phyloP scores from a whole-genome alignment of 2,797 vertebrate species.

The Brachyalestes nurse region DNA sequence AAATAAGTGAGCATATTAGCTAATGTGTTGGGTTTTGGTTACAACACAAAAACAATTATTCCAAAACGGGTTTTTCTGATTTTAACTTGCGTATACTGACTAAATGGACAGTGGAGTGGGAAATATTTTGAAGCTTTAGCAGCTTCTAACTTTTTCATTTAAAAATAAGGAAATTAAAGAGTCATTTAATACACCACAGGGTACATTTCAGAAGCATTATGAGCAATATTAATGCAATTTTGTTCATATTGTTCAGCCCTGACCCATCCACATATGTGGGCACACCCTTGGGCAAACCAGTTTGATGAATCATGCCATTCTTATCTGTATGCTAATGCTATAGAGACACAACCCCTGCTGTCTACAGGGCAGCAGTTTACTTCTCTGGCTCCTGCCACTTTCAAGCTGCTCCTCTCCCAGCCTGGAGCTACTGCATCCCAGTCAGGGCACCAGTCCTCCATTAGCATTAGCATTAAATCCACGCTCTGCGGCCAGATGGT shows the following conservation, averaged over 20 bases:
- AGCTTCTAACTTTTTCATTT: too few relatives aligned
- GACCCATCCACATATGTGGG: background rate
- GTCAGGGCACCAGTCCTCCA: background rate
- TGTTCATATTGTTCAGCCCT: too few relatives aligned
- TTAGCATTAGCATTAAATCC: slow-evolving; percentile 40
- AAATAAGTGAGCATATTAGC: too few relatives aligned
- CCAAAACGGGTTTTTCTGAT: too few relatives aligned
- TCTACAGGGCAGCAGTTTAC: slow-evolving; percentile 26
- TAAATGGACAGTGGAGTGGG: too few relatives aligned
- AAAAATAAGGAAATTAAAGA: too few relatives aligned
- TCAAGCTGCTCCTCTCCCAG: background rate
- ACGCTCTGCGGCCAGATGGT: slow-evolving; percentile 46
- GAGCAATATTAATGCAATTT: too few relatives aligned
- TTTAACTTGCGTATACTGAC: too few relatives aligned
- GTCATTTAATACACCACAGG: background rate
- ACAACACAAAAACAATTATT: too few relatives aligned
- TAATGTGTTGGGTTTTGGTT: too few relatives aligned
- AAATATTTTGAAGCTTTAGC: too few relatives aligned
- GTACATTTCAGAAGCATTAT: too few relatives aligned
- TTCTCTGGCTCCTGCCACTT: background rate
- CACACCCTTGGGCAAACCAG: slow-evolving; percentile 9
- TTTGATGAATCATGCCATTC: slow-evolving; percentile 74
- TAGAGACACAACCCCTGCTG: slow-evolving; percentile 59
- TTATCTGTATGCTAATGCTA: slow-evolving; percentile 75
- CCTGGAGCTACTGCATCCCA: background rate